These are phyloP conservation scores for Fistularia commersonii DNA, from an alignment of 2,797 vertebrate genomes.

Conservation along the genomic window DNA sequence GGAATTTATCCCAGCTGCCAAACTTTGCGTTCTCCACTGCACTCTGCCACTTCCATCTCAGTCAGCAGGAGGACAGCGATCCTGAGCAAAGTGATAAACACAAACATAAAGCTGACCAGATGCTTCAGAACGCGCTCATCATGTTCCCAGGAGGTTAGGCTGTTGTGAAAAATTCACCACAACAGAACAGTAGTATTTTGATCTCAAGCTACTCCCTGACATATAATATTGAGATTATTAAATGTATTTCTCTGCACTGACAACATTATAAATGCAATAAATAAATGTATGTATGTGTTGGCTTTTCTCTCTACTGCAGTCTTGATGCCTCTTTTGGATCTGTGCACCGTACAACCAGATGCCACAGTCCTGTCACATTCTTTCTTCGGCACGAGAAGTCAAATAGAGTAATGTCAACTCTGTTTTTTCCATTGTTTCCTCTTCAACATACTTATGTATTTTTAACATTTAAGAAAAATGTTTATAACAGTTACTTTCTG, in stretches of 20 bases:
- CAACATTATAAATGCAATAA: background rate
- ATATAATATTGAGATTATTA: too few relatives aligned
- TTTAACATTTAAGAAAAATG: too few relatives aligned
- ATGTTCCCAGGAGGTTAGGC: conserved; percentile 93
- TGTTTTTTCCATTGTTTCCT: background rate
- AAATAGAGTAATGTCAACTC: conserved; percentile 79
- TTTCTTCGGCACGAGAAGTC: conserved; percentile 89
- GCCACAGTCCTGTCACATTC: conserved; percentile 78
- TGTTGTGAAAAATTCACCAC: background rate
- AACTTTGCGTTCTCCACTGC: conserved; percentile 95
- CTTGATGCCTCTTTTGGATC: conserved; percentile 88
- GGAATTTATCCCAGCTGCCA: conserved; percentile 94
- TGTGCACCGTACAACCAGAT: conserved; percentile 87
- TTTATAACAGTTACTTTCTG: too few relatives aligned
- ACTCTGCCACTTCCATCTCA: conserved; percentile 86
- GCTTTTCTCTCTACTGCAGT: conserved; percentile 66
- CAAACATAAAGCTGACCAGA: conserved; percentile 70
- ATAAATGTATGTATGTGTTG: background rate
- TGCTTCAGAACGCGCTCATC: conserved; percentile 83
- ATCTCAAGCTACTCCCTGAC: too few relatives aligned
- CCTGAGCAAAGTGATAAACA: conserved; percentile 69
- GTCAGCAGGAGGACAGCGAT: conserved; percentile 83
- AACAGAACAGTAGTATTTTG: too few relatives aligned
- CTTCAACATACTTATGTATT: background rate
- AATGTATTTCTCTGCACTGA: background rate